These are phyloP conservation scores for Trypoxylus dichotomus DNA, from an alignment of 1,140 invertebrate genomes.

Conservation along the genomic window DNA sequence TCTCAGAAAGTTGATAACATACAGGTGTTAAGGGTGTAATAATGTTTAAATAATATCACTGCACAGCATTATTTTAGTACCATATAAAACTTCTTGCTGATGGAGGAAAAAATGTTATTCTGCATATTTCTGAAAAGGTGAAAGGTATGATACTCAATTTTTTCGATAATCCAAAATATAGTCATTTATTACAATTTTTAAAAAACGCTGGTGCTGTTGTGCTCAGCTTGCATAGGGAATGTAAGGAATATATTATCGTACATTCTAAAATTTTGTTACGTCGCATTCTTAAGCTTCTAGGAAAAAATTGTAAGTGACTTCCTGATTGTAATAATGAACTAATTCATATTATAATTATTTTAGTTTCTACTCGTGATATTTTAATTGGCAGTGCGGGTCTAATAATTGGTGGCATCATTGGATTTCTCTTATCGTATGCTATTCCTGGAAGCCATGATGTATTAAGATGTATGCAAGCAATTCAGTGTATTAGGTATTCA, in stretches of 20 bases:
- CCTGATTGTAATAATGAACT: neutral
- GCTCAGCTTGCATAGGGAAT: neutral
- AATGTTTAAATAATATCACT: neutral
- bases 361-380: slow-evolving; percentile 54
- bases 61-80: neutral
- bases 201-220: neutral
- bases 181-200: neutral
- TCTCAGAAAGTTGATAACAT: slow-evolving; percentile 17
- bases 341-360: slow-evolving; percentile 30
- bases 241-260: neutral
- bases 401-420: slow-evolving; percentile 56
- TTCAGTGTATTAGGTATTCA: slow-evolving; percentile 59
- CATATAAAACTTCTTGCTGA: slow-evolving; percentile 8
- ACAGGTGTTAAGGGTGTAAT: slow-evolving; percentile 7
- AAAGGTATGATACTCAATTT: neutral
- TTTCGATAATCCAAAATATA: neutral
- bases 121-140: neutral
- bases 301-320: slow-evolving; percentile 8
- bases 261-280: neutral
- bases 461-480: slow-evolving; percentile 57
- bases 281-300: neutral
- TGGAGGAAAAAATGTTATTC: slow-evolving; percentile 21
- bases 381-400: slow-evolving; percentile 58
- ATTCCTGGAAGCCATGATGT: slow-evolving; percentile 49
- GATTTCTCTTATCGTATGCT: slow-evolving; percentile 53